These are phyloP conservation scores for Agonopterix alstromeriana DNA, from an alignment of 2,888 invertebrate species.

Conservation along the genomic window DNA sequence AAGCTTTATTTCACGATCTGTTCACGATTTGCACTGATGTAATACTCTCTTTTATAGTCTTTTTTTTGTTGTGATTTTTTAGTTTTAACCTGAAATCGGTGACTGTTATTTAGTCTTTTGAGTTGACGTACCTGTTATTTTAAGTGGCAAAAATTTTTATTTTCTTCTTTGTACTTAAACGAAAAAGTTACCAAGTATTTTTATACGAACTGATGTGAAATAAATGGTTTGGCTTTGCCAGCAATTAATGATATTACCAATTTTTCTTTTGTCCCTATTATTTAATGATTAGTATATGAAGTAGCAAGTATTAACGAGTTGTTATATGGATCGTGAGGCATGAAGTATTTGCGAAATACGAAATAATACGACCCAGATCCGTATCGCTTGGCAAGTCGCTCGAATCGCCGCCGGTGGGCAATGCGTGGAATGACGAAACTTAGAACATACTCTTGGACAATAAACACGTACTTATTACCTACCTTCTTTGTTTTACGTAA, in stretches of 20 bases:
- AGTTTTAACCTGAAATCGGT: constrained; percentile 45
- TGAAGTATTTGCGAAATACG: constrained; percentile 59
- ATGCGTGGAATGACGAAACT: constrained; percentile 32
- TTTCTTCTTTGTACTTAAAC: constrained; percentile 22
- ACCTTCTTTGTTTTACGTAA: constrained; percentile 3
- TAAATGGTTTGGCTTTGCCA: constrained; percentile 47
- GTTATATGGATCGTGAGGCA: constrained; percentile 43
- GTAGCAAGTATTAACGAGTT: constrained; percentile 18
- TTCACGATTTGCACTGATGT: constrained; percentile 55
- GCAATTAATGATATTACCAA: constrained; percentile 23
- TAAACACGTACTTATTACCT: constrained; percentile 33
- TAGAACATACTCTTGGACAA: constrained; percentile 40
- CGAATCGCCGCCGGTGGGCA: constrained; percentile 39
- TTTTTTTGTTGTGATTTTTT: constrained; percentile 50
- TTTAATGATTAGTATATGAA: constrained; percentile 24
- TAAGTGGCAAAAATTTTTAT: constrained; percentile 37
- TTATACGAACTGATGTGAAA: constrained; percentile 41
- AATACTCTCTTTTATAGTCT: constrained; percentile 52
- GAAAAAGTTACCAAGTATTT: constrained; percentile 38
- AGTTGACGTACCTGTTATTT: constrained; percentile 75
- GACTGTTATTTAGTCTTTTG: constrained; percentile 50
- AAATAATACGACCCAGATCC: constrained; percentile 61
- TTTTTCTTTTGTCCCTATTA: constrained; percentile 32
- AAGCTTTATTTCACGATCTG: constrained; percentile 37
- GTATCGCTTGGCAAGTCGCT: constrained; percentile 44